Percentiles rank a stretch among this genome's conserved stretches.
phyloP scores from a whole-genome alignment of 2,888 invertebrate genomes.

The Ametastegia equiseti region DNA sequence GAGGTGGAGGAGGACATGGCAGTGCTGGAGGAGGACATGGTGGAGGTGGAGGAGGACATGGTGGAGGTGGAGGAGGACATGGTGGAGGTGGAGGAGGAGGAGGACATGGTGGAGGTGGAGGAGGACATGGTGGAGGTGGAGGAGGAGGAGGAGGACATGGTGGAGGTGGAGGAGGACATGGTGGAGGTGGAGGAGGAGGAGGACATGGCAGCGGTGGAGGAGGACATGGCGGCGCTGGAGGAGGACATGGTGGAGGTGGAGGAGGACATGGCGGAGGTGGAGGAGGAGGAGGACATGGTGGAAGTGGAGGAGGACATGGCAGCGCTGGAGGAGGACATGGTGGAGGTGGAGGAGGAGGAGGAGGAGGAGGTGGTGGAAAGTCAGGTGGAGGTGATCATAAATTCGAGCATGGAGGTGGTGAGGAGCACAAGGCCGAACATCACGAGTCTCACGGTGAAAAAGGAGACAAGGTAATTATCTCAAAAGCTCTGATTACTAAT shows the following conservation, averaged over 20 bases:
- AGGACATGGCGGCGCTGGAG: background rate
- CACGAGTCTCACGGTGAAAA: slow-evolving; percentile 67
- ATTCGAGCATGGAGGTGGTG: slow-evolving; percentile 67
- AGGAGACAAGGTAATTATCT: slow-evolving; percentile 66
- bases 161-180: background rate
- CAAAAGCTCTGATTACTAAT: background rate
- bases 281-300: slow-evolving; percentile 28
- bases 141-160: background rate
- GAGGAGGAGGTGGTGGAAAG: slow-evolving; percentile 45
- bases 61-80: slow-evolving; percentile 33
- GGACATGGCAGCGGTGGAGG: background rate
- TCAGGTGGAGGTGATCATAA: slow-evolving; percentile 52
- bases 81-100: background rate
- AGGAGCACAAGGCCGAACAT: slow-evolving; percentile 67
- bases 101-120: slow-evolving; percentile 54
- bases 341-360: slow-evolving; percentile 46
- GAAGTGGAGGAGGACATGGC: background rate
- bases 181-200: background rate
- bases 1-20: slow-evolving; percentile 48
- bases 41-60: slow-evolving; percentile 56
- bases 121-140: background rate
- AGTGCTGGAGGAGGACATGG: background rate
- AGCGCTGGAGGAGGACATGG: slow-evolving; percentile 32
- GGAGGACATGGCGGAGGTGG: slow-evolving; percentile 37
- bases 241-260: background rate